Conservation (phyloP, 2,797 vertebrate species). For the Clarias pachynema region DNA sequence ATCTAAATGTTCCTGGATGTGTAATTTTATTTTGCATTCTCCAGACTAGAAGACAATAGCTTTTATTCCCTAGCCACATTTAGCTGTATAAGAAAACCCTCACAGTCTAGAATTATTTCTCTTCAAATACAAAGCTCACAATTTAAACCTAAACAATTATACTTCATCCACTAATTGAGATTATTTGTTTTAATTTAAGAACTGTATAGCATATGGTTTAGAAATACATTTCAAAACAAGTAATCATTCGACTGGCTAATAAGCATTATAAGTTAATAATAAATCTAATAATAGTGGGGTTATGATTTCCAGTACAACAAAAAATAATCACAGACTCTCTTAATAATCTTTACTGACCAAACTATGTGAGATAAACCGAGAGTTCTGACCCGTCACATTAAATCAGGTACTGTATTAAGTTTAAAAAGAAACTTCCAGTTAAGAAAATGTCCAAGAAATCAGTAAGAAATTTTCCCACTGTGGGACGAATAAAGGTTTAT, state of each 20-base stretch:
- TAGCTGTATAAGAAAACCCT: not conserved
- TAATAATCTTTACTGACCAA: not conserved
- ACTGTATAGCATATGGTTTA: not conserved
- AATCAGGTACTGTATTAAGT: too few relatives aligned
- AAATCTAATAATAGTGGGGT: not conserved
- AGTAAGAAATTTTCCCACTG: too few relatives aligned
- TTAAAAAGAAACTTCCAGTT: too few relatives aligned
- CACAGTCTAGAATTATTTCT: not conserved
- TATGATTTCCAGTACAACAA: not conserved
- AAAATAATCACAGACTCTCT: not conserved
- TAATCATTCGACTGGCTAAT: not conserved
- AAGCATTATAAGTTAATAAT: not conserved
- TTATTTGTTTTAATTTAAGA: not conserved
- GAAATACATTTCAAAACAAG: not conserved
- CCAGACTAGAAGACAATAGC: not conserved
- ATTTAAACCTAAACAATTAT: not conserved
- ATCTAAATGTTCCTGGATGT: not conserved
- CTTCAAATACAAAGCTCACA: not conserved
- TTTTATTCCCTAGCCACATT: not conserved
- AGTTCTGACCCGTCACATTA: too few relatives aligned
- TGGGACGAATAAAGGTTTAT: too few relatives aligned
- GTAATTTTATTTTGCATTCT: not conserved
- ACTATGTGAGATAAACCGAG: too few relatives aligned
- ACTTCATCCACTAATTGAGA: not conserved
- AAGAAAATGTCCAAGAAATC: too few relatives aligned